A percentile compares a stretch with the other conserved stretches of the same genome.
Evolutionary conservation across 2,113 vertebrate species (phyloP).

Genomic region (Piprites chloris): DNA sequence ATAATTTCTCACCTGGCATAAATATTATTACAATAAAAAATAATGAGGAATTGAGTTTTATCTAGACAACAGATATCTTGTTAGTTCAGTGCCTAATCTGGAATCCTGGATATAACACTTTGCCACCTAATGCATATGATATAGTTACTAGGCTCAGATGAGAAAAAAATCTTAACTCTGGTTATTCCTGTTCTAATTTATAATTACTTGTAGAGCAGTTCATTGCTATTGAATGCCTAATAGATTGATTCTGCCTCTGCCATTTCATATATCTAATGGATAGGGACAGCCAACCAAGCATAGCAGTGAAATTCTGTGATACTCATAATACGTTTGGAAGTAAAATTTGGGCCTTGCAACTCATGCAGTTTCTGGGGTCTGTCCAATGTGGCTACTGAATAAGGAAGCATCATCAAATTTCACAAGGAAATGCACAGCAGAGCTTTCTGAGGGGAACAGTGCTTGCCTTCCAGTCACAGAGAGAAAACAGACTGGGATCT

Average conservation of each 20-base stretch:
- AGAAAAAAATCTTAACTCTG: not conserved
- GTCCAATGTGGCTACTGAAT: not conserved
- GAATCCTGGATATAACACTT: not conserved
- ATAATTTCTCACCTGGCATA: not conserved
- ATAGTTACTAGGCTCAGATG: accelerated
- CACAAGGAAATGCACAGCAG: not conserved
- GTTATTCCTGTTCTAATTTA: not conserved
- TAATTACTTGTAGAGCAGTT: not conserved
- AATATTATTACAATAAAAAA: not conserved
- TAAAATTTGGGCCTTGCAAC: not conserved
- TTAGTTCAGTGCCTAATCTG: not conserved
- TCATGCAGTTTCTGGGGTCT: not conserved
- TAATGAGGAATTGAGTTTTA: not conserved
- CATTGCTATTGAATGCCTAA: not conserved
- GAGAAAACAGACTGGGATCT: not conserved
- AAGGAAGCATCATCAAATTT: not conserved
- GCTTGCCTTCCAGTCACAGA: not conserved
- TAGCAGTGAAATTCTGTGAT: not conserved
- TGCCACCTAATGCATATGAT: not conserved
- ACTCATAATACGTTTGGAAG: not conserved
- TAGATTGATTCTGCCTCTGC: not conserved
- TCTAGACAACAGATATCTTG: not conserved
- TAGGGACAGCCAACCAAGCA: not conserved
- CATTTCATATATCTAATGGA: not conserved
- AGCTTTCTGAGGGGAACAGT: not conserved